phyloP scores from a whole-genome alignment of 2,797 vertebrate species.

The Cichlasoma orientale region DNA sequence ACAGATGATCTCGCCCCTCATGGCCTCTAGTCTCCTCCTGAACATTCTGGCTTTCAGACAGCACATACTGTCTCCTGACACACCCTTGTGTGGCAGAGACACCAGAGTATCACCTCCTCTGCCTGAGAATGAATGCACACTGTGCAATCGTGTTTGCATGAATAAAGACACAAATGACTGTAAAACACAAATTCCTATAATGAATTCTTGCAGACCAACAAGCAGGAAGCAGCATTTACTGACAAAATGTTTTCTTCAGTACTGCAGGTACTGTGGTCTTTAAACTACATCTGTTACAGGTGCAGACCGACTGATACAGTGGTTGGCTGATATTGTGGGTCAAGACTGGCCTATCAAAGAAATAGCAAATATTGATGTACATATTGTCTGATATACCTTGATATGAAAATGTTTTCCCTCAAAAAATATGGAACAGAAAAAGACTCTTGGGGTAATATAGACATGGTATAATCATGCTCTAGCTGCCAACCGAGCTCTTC shows the following conservation, averaged over 20 bases:
- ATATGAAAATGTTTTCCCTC: no score
- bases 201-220: background rate
- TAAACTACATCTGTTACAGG: background rate
- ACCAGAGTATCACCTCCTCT: constrained; percentile 49
- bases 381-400: no score
- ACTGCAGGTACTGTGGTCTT: background rate
- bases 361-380: no score
- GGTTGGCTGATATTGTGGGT: background rate
- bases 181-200: background rate
- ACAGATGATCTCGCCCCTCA: constrained; percentile 18
- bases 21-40: constrained; percentile 43
- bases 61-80: constrained; percentile 69
- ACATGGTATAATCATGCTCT: background rate
- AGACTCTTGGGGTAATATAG: background rate
- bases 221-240: background rate
- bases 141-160: constrained; percentile 24
- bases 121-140: constrained; percentile 34
- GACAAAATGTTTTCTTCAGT: background rate
- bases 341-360: no score
- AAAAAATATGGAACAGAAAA: background rate
- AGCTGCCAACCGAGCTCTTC: background rate
- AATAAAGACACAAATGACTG: background rate
- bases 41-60: constrained; percentile 68
- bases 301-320: background rate
- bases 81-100: constrained; percentile 53